Percentiles rank a stretch among this genome's conserved stretches.
phyloP scores from a whole-genome alignment of 2,888 invertebrate genomes.

The Nemoura dubitans region DNA sequence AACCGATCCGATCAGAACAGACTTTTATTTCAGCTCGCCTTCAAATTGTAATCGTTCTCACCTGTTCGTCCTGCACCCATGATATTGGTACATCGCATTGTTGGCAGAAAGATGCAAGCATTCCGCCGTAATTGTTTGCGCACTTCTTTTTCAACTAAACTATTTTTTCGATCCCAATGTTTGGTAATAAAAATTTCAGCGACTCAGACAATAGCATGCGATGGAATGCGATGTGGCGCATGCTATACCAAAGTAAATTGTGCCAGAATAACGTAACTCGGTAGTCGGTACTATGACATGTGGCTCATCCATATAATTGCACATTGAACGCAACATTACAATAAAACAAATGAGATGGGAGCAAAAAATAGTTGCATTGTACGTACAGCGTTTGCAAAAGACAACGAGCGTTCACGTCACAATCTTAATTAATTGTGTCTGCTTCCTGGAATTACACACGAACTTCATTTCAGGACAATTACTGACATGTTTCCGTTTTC shows the following conservation, averaged over 20 bases:
- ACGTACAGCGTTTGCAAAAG: not conserved
- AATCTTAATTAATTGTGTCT: not conserved
- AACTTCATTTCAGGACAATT: not conserved
- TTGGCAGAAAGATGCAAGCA: not conserved
- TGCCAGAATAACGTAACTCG: not conserved
- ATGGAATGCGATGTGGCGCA: not conserved
- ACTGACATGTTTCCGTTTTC: constrained; percentile 19
- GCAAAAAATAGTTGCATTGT: not conserved
- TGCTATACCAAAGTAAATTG: not conserved
- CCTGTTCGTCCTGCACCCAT: not conserved
- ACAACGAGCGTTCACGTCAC: not conserved
- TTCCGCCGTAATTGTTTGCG: not conserved
- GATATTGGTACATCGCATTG: not conserved
- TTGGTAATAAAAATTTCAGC: not conserved
- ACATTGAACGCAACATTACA: not conserved
- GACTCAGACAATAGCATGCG: not conserved
- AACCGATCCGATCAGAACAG: not conserved
- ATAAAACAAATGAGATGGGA: not conserved
- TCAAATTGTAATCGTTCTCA: not conserved
- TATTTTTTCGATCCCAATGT: not conserved
- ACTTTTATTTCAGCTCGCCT: not conserved
- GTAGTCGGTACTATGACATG: not conserved
- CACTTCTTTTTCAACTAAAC: not conserved
- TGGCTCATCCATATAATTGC: not conserved
- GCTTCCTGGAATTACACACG: not conserved